Evolutionary conservation across 2,797 vertebrate species (phyloP), one percentile per base, ranked within the genome.

Genomic region (Characodon lateralis): DNA sequence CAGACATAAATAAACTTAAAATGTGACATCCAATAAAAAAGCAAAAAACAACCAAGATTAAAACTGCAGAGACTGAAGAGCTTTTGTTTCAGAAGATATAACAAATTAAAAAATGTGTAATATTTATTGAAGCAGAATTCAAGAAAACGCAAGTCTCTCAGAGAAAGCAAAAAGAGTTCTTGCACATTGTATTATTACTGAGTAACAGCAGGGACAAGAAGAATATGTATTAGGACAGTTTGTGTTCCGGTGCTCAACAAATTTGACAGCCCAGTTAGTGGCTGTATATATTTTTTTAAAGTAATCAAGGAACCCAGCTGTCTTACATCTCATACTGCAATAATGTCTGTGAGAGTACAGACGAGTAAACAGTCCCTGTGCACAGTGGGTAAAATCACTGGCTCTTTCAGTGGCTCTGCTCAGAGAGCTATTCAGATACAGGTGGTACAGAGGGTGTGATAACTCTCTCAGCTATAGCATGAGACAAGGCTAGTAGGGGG

Each of bases 251-350:
- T 48, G n/a, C 43, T 70, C 12, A 48, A 70, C 68, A 70, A 70
- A 70, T 70, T n/a, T 5, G 24, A 69, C 68, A 18, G n/a, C 26
- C 66, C 22, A 43, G 66, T 12, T 12, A 69, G 12, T 46, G n/a
- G 50, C 48, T 70, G 68, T 70, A 46, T 70, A 70, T 50, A n/a
- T 70, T 50, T 13, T 18, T 48, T 70, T 70, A 48, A 46, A 70
- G n/a, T 50, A 18, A 28, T 39, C 26, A 48, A 70, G 43, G 46
- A 50, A 8, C n/a, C 46, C 16, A 46, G 24, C 68, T 50, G 68
- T 28, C 68, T 28, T 50, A 28, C 46, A 50, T 50, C n/a, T 50
- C 46, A 3, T 70, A 28, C n/a, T 18, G 43, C 28, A 48, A 70
- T 50, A 50, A 50, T 50, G n/a, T 48, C 12, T 70, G 46, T n/a